Base-by-base conservation (phyloP, 2,888 invertebrate species). In the Polymixis lichenea region DNA sequence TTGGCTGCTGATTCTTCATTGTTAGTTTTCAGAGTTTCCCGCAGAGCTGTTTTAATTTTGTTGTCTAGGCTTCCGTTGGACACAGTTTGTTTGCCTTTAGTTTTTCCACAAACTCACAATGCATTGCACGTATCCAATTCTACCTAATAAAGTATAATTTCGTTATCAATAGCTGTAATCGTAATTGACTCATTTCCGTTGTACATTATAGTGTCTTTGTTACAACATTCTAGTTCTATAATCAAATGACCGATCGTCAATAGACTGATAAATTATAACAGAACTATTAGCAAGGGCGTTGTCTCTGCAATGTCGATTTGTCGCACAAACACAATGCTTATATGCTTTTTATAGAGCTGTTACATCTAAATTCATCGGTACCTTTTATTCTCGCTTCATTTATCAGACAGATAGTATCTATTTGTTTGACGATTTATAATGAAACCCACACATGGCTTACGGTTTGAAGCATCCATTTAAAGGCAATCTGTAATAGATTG, bases 51-150 rank as follows among this genome's bases (percentile, higher is more conserved):
- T 90, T 89, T 90, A 90, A 91, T 91, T 91, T 90, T 83, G 70
- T 86, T 85, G 84, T 82, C 81, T 28, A 85, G 85, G 93, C 95
- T 95, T 94, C 95, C 92, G 94, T 93, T 92, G 82, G 79, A 77
- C 87, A 83, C 87, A 85, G 86, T 91, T 88, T 87, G 86, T 90
- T 88, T 88, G 88, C 28, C 83, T 86, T 87, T 61, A 55, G n/a
- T 38, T 68, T 75, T 80, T 81, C 81, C 83, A 84, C 81, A 77
- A 84, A 78, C 86, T 82, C 70, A 76, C 84, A 84, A 86, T 78
- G 56, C 72, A 75, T 61, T 75, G 67, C 73, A 75, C 73, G 58
- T 62, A 76, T 72, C 51, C 49, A 65, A 71, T 80, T 82, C 51
- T 38, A 73, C 55, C 64, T 85, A 84, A 85, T 78, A 72, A 77